Base-by-base conservation (phyloP, 2,113 vertebrate species). In the Hucho hucho region DNA sequence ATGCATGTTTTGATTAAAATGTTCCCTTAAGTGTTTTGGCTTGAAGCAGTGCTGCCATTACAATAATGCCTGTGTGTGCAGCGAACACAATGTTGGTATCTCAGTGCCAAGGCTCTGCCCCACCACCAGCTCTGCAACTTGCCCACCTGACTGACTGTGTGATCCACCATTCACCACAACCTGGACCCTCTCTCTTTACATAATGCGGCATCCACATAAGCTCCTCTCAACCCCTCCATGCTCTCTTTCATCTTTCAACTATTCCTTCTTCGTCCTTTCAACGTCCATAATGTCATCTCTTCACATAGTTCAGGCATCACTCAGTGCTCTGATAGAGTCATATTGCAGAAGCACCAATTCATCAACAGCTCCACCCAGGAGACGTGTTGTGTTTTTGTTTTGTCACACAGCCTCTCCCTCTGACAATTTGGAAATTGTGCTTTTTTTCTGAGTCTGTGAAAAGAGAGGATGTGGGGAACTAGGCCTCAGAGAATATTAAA, bases 1-100 rank as follows among this genome's bases (percentile, higher is more conserved):
- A 89, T 85, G 84, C 84, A 7, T 56, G 81, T 86, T 89, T 88
- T 91, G 87, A 91, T 92, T 91, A 88, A 90, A 91, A 75, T 85
- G 6, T 75, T 78, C 79, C 80, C 84, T 84, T 84, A 83, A 87
- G 86, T 87, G 85, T 81, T 84, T 84, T 86, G 87, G 86, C 89
- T 74, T 61, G 0, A 80, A 78, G 79, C 69, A 76, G 79, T 77
- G 86, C 76, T 73, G 75, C 76, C 85, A 85, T 90, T 88, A 88
- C 37, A n/a, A 14, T 59, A 4, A 14, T 9, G n/a, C n/a, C 12
- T 59, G 58, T 59, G 58, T 58, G 70, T 74, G 81, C 85, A 85
- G 85, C 79, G 87, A 88, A 81, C 80, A 90, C 90, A 92, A 85
- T 82, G 89, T 85, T 89, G 82, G 80, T 67, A 70, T 1, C 67